A percentile compares a stretch with the other conserved stretches of the same genome.
phyloP scores from a whole-genome alignment of 2,888 invertebrate species.

The Nysson spinosus region DNA sequence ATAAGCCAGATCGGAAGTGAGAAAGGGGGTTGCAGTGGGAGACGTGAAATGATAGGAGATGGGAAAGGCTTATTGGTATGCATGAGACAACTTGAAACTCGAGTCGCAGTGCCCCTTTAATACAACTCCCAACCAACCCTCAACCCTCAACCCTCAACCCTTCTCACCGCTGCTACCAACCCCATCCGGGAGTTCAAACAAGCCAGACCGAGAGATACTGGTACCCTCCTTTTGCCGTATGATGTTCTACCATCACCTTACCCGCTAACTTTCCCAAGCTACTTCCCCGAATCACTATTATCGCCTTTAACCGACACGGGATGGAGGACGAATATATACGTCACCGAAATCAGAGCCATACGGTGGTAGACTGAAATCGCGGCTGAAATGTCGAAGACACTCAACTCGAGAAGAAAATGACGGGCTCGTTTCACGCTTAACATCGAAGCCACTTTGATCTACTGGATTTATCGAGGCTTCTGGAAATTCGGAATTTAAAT shows the following conservation, averaged over 20 bases:
- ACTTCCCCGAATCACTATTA: constrained; percentile 43
- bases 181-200: too few relatives aligned
- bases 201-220: too few relatives aligned
- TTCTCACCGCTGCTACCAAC: too few relatives aligned
- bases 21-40: too few relatives aligned
- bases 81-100: constrained; percentile 55
- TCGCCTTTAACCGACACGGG: constrained; percentile 30
- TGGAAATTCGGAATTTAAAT: too few relatives aligned
- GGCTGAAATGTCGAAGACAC: too few relatives aligned
- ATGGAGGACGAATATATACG: constrained; percentile 10
- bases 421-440: too few relatives aligned
- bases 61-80: constrained; percentile 63
- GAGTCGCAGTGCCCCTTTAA: constrained; percentile 51
- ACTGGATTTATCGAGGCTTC: too few relatives aligned
- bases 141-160: background rate
- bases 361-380: too few relatives aligned
- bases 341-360: too few relatives aligned
- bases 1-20: constrained; percentile 22
- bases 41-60: background rate
- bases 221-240: background rate
- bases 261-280: constrained; percentile 36
- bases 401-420: too few relatives aligned
- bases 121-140: constrained; percentile 27
- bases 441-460: too few relatives aligned
- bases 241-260: constrained; percentile 22